Conservation (phyloP, 1,140 invertebrate genomes). For the Solenopsis fugax region DNA sequence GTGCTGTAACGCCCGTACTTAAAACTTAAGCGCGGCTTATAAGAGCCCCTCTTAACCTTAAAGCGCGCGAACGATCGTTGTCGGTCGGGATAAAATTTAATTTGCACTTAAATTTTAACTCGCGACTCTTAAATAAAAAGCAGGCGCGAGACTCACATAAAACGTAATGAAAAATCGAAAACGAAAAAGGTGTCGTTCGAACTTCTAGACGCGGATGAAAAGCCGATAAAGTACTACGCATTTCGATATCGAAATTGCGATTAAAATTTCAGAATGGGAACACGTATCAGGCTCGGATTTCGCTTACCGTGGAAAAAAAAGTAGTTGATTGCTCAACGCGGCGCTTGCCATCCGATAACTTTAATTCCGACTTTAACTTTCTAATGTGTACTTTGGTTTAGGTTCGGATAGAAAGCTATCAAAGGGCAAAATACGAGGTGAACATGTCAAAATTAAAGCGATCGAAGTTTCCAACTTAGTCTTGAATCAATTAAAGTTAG, state of each 20-base stretch:
- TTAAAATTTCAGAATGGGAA: neutral
- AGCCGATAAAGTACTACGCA: neutral
- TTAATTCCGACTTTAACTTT: constrained; percentile 37
- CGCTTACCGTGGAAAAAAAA: neutral
- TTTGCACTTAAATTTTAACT: constrained; percentile 40
- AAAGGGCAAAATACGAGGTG: constrained; percentile 29
- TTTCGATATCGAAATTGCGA: neutral
- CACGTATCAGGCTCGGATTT: neutral
- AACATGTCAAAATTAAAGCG: constrained; percentile 25
- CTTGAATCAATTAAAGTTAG: constrained; percentile 61
- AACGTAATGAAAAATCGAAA: neutral
- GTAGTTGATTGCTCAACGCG: neutral
- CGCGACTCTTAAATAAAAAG: neutral
- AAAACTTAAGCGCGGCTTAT: constrained; percentile 44
- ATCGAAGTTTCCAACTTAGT: constrained; percentile 49
- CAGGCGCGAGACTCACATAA: neutral
- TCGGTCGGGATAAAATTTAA: constrained; percentile 44
- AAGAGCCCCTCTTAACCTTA: neutral
- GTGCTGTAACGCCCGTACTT: constrained; percentile 28
- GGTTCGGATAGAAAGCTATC: neutral
- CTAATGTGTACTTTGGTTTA: constrained; percentile 26
- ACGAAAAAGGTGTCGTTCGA: neutral
- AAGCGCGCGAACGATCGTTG: constrained; percentile 35
- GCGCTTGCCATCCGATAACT: neutral
- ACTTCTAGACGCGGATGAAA: neutral